Conservation (phyloP, 1,140 invertebrate genomes). For the Stegodyphus dumicola region DNA sequence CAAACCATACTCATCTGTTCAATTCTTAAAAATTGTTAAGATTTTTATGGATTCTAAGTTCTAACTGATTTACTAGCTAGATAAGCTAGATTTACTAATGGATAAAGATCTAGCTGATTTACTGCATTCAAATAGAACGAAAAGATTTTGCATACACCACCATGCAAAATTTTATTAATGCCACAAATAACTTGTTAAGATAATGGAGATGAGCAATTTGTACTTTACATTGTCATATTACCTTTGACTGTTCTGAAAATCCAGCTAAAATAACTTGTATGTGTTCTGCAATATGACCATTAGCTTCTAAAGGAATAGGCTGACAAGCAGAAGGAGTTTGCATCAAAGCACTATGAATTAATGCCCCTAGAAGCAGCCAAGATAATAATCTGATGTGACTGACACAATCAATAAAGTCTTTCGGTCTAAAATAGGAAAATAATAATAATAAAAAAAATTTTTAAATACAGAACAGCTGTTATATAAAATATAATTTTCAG, state of each 20-base stretch:
- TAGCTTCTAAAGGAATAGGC: conserved; percentile 95
- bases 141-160: no score
- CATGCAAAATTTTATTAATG: no score
- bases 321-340: conserved; percentile 72
- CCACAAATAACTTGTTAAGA: no score
- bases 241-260: conserved; percentile 95
- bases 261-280: conserved; percentile 92
- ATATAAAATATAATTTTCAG: background rate
- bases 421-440: conserved; percentile 73
- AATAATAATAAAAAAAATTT: background rate
- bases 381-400: conserved; percentile 92
- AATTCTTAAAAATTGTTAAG: no score
- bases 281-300: conserved; percentile 95
- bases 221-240: conserved; percentile 52
- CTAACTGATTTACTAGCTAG: no score
- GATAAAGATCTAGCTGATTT: no score
- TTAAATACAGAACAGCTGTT: background rate
- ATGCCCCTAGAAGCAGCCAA: conserved; percentile 93
- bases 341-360: conserved; percentile 85
- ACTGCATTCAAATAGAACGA: no score
- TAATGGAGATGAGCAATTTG: no score
- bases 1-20: no score
- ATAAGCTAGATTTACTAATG: no score
- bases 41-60: no score
- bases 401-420: conserved; percentile 96